Base-by-base conservation (phyloP, 2,113 vertebrate genomes). In the Bos indicus region DNA sequence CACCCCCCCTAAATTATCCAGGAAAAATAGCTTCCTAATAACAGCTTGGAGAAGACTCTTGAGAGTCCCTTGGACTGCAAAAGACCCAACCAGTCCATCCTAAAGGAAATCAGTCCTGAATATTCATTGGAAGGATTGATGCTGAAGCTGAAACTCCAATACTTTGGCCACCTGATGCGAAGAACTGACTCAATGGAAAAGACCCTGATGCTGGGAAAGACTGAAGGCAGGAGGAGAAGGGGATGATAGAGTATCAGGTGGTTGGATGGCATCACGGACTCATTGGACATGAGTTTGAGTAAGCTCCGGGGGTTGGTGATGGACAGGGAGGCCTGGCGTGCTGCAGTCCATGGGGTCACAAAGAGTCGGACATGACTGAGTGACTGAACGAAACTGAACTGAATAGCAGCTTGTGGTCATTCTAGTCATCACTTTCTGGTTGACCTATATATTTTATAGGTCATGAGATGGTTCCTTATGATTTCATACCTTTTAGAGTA, bases 261-360 rank as follows among this genome's bases (percentile, higher is more conserved):
- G 19, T 40, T 71, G 19, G 2, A 23, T 71, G n/a, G 67, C n/a
- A 71, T 71, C n/a, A 71, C 19, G 2, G 21, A 40, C 67, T 71
- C 10, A 0, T 23, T 40, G 67, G 19, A 71, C 21, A 40, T 71
- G 19, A 71, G 19, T 40, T 71, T 71, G 36, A 23, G 21, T 71
- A 11, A 71, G 2, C 19, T 40, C n/a, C 0, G 1, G 67, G 67
- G 23, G 5, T 23, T 71, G 10, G n/a, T 13, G 10, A 74, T 74
- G 67, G n/a, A 40, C 67, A 74, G 19, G 67, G n/a, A 40, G 5
- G 67, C 67, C 5, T 40, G 19, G n/a, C 0, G 0, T 40, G 67
- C n/a, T 74, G 67, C 9, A 3, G 12, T 74, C 36, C 67, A 40
- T 74, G 36, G 21, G 19, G 10, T 74, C 9, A 21, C 10, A 74